A percentile compares a stretch with the other conserved stretches of the same genome.
Conservation (phyloP, 2,888 invertebrate genomes). For the Caenorhabditis sp. region DNA sequence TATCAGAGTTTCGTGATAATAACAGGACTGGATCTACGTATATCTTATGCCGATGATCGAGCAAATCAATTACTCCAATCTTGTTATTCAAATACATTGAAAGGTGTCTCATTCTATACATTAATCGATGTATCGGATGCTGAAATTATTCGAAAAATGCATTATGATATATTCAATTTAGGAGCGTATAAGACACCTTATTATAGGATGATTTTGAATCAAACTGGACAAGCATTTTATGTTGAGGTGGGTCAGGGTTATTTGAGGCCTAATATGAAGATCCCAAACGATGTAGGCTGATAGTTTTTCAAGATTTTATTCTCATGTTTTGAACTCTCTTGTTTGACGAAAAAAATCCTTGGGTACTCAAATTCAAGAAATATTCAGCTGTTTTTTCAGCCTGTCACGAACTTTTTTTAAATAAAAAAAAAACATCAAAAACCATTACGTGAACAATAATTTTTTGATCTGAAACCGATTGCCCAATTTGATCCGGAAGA, state of each 20-base stretch:
- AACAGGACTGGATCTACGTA: slow-evolving; percentile 32
- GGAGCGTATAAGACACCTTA: slow-evolving; percentile 51
- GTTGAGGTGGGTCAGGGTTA: slow-evolving; percentile 27
- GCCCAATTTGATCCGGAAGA: too few species aligned
- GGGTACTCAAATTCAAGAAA: too few species aligned
- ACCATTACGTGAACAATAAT: too few species aligned
- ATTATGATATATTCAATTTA: slow-evolving; percentile 41
- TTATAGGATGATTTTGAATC: slow-evolving; percentile 42
- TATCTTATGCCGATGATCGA: slow-evolving; percentile 45
- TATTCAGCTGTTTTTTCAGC: too few species aligned
- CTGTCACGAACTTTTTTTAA: too few species aligned
- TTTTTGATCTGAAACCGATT: too few species aligned
- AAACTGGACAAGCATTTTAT: slow-evolving; percentile 28
- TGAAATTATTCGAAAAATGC: slow-evolving; percentile 38
- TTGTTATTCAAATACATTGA: slow-evolving; percentile 5
- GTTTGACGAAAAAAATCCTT: too few species aligned
- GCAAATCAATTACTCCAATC: neutral
- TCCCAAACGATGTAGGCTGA: neutral
- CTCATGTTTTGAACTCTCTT: too few species aligned
- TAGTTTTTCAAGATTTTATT: neutral
- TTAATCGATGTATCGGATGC: slow-evolving; percentile 42
- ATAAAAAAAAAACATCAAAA: too few species aligned
- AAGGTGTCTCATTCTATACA: slow-evolving; percentile 38
- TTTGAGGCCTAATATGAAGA: too few species aligned
- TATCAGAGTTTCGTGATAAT: slow-evolving; percentile 46